A percentile compares a stretch with the other conserved stretches of the same genome.
Evolutionary conservation across 1,140 invertebrate species (phyloP).

Genomic region (Zophobas morio): DNA sequence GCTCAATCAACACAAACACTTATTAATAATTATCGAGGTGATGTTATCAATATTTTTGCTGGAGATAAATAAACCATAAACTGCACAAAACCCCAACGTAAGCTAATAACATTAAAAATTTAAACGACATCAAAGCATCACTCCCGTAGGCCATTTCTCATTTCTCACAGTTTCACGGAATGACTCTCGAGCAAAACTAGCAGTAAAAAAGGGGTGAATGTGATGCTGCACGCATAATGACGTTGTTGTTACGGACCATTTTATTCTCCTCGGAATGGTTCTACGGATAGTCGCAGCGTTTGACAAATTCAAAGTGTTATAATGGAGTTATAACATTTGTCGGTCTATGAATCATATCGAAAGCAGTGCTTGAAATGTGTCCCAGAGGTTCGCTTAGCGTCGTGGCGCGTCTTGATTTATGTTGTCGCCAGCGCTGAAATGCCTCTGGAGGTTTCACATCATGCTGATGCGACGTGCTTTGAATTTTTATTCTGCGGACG

Average conservation of each 20-base stretch:
- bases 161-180: too few relatives aligned
- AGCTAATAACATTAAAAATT: too few relatives aligned
- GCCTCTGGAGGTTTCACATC: constrained; percentile 51
- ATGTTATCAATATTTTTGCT: too few relatives aligned
- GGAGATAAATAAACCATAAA: too few relatives aligned
- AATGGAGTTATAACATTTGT: constrained; percentile 50
- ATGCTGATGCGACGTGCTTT: constrained; percentile 49
- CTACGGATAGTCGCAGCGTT: background rate
- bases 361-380: constrained; percentile 59
- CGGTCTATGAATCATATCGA: constrained; percentile 50
- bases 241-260: constrained; percentile 12
- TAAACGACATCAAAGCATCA: too few relatives aligned
- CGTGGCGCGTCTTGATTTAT: constrained; percentile 62
- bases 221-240: background rate
- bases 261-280: background rate
- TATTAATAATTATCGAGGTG: too few relatives aligned
- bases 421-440: constrained; percentile 23
- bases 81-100: too few relatives aligned
- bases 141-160: too few relatives aligned
- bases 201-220: too few relatives aligned
- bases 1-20: too few relatives aligned
- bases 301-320: constrained; percentile 54
- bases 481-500: constrained; percentile 50
- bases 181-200: too few relatives aligned
- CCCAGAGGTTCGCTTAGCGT: constrained; percentile 64